These are phyloP conservation scores for Pycnomerus fuliginosus DNA, from an alignment of 2,888 invertebrate species.

Conservation along the genomic window DNA sequence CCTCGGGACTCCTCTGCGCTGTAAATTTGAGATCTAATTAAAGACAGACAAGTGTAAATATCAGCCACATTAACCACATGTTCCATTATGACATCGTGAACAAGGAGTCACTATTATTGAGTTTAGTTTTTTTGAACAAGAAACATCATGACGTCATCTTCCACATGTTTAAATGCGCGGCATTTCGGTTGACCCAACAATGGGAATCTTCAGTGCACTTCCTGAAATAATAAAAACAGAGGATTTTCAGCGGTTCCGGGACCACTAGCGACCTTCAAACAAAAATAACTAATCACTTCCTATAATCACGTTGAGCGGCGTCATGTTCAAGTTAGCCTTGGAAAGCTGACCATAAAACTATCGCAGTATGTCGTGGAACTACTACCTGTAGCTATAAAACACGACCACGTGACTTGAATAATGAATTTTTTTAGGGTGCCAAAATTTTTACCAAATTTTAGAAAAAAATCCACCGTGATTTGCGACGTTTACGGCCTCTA, in stretches of 20 bases:
- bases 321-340: slow-evolving; percentile 43
- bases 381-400: slow-evolving; percentile 30
- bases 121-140: slow-evolving; percentile 10
- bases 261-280: slow-evolving; percentile 41
- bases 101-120: slow-evolving; percentile 24
- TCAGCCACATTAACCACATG: slow-evolving; percentile 39
- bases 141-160: slow-evolving; percentile 19
- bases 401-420: slow-evolving; percentile 28
- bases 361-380: slow-evolving; percentile 28
- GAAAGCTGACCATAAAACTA: slow-evolving; percentile 36
- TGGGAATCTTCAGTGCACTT: too few relatives aligned
- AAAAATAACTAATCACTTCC: slow-evolving; percentile 41
- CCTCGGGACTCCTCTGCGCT: slow-evolving; percentile 10
- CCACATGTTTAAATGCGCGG: too few relatives aligned
- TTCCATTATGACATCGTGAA: slow-evolving; percentile 31
- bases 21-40: slow-evolving; percentile 23
- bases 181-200: too few relatives aligned
- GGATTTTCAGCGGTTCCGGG: slow-evolving; percentile 37
- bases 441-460: too few relatives aligned
- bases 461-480: too few relatives aligned
- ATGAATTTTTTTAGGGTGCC: too few relatives aligned
- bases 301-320: slow-evolving; percentile 42
- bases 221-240: too few relatives aligned
- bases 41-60: slow-evolving; percentile 28
- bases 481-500: too few relatives aligned